These are phyloP conservation scores for Agrilus cyanescens DNA, from an alignment of 2,888 invertebrate genomes.

Conservation along the genomic window DNA sequence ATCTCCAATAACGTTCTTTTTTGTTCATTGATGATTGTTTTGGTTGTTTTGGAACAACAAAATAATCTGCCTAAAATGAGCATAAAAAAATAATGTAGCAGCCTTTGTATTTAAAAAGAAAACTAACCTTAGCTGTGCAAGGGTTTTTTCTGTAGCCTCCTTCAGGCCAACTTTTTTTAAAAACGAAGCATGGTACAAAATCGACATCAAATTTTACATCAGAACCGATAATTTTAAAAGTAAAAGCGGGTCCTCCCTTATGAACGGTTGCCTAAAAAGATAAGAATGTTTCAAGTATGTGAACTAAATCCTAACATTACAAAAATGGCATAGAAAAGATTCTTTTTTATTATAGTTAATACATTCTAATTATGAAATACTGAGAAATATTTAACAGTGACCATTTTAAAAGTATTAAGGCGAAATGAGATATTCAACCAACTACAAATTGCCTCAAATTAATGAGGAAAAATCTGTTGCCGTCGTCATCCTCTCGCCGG, in stretches of 20 bases:
- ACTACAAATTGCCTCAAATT: too few species aligned
- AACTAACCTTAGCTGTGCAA: conserved; percentile 8
- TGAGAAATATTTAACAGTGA: too few species aligned
- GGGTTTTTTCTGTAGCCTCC: conserved; percentile 21
- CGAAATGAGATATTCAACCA: too few species aligned
- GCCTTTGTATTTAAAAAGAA: background rate
- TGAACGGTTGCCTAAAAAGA: conserved; percentile 30
- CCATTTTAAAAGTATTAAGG: too few species aligned
- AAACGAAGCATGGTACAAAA: conserved; percentile 28
- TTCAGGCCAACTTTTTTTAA: conserved; percentile 23
- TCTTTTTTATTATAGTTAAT: too few species aligned
- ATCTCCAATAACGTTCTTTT: conserved; percentile 26
- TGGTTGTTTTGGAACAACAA: conserved; percentile 30
- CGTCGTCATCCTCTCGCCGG: too few species aligned
- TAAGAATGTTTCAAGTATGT: background rate
- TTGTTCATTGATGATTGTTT: conserved; percentile 4
- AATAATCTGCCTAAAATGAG: conserved; percentile 20
- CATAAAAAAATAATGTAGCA: too few species aligned
- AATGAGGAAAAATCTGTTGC: too few species aligned
- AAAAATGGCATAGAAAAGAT: too few species aligned
- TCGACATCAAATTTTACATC: conserved; percentile 38
- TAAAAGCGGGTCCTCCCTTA: conserved; percentile 46
- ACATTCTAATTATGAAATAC: too few species aligned
- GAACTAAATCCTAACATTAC: too few species aligned
- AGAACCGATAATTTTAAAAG: conserved; percentile 27